phyloP scores from a whole-genome alignment of 2,888 invertebrate genomes.

The Emesis russula region DNA sequence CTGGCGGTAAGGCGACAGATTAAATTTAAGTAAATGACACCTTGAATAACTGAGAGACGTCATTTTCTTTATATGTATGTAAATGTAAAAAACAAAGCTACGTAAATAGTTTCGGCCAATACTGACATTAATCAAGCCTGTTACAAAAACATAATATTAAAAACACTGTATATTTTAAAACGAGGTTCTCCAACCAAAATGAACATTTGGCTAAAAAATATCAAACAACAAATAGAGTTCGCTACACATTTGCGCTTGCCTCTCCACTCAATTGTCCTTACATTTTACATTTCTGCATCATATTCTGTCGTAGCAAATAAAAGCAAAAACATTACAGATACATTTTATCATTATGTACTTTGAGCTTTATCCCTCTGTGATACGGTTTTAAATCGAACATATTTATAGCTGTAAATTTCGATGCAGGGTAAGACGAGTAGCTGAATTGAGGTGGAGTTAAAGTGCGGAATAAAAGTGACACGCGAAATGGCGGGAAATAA shows the following conservation, averaged over 20 bases:
- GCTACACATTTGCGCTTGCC: constrained; percentile 92
- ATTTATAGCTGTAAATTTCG: constrained; percentile 92
- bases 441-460: constrained; percentile 95
- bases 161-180: background rate
- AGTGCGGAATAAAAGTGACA: constrained; percentile 95
- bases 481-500: constrained; percentile 89
- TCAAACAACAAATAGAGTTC: constrained; percentile 91
- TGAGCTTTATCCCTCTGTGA: constrained; percentile 66
- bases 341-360: constrained; percentile 46
- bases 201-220: constrained; percentile 87
- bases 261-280: constrained; percentile 94
- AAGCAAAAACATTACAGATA: constrained; percentile 94
- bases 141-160: background rate
- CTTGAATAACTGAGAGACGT: too few relatives aligned
- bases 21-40: too few relatives aligned
- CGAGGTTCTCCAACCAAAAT: background rate
- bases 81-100: too few relatives aligned
- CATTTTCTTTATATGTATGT: too few relatives aligned
- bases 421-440: constrained; percentile 94
- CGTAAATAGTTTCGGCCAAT: too few relatives aligned
- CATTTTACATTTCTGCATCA: constrained; percentile 95
- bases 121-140: too few relatives aligned
- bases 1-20: too few relatives aligned
- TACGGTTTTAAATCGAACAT: constrained; percentile 85
- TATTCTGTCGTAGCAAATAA: constrained; percentile 94